A percentile compares a stretch with the other conserved stretches of the same genome.
Conservation (phyloP, 2,888 invertebrate genomes). For the Dynastes maya region DNA sequence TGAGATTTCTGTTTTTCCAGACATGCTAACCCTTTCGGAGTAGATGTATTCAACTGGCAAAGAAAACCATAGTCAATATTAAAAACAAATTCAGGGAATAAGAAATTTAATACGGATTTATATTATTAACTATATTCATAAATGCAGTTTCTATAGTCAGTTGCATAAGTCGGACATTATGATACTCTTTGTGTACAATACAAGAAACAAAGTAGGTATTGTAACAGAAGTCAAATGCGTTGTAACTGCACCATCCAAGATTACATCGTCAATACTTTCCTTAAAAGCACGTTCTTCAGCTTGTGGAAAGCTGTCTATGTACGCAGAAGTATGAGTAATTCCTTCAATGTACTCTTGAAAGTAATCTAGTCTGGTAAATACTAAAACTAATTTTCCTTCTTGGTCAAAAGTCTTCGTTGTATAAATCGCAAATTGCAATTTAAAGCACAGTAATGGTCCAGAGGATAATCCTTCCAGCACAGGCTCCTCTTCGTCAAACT, state of each 20-base stretch:
- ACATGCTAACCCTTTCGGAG: too few species aligned
- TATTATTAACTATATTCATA: too few species aligned
- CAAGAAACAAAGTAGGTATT: too few species aligned
- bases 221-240: too few species aligned
- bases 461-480: conserved; percentile 28
- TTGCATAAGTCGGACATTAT: too few species aligned
- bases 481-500: background rate
- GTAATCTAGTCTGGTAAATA: conserved; percentile 52
- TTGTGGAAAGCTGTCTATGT: background rate
- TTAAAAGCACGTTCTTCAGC: conserved; percentile 2
- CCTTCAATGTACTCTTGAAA: conserved; percentile 46
- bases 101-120: too few species aligned
- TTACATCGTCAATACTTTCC: conserved; percentile 30
- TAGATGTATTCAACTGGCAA: too few species aligned
- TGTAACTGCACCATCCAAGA: background rate
- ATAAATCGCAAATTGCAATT: conserved; percentile 48
- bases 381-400: conserved; percentile 16
- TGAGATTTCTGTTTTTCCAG: too few species aligned
- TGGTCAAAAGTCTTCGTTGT: conserved; percentile 36
- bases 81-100: too few species aligned
- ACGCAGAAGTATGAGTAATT: conserved; percentile 14
- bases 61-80: too few species aligned
- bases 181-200: too few species aligned
- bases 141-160: too few species aligned
- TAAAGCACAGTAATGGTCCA: conserved; percentile 48